These are phyloP conservation scores for Drepanosiphum platanoidis DNA, from an alignment of 2,888 invertebrate genomes.

Conservation along the genomic window DNA sequence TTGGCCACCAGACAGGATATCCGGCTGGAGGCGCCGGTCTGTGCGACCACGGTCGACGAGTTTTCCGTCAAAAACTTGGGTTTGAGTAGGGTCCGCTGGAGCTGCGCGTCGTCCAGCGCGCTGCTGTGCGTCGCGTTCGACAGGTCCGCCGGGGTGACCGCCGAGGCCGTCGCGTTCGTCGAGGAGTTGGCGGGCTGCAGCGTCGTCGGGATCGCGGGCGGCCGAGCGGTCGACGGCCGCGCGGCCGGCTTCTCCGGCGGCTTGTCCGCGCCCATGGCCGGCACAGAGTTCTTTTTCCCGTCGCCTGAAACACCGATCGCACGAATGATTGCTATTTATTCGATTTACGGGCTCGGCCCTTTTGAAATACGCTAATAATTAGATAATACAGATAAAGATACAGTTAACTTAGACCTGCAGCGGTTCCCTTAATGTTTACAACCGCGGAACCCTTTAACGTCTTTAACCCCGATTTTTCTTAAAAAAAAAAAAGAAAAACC, in stretches of 20 bases:
- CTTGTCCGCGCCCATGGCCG: not conserved
- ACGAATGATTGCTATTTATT: too few species aligned
- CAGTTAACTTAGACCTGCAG: too few species aligned
- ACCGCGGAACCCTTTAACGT: too few species aligned
- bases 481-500: too few species aligned
- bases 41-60: conserved; percentile 82
- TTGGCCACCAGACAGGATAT: conserved; percentile 86
- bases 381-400: too few species aligned
- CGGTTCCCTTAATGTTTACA: too few species aligned
- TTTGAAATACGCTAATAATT: too few species aligned
- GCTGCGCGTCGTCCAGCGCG: conserved; percentile 44
- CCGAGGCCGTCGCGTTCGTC: not conserved
- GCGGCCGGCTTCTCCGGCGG: not conserved
- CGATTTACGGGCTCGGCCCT: too few species aligned
- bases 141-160: not conserved
- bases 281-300: conserved; percentile 40
- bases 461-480: too few species aligned
- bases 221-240: not conserved
- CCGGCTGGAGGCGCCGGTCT: conserved; percentile 84
- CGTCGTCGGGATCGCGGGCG: not conserved
- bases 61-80: conserved; percentile 80
- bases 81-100: conserved; percentile 63
- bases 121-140: conserved; percentile 44
- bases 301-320: conserved; percentile 2
- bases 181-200: not conserved